These are phyloP conservation scores for Atopsyche davidsoni DNA, from an alignment of 1,140 invertebrate species.

Conservation along the genomic window DNA sequence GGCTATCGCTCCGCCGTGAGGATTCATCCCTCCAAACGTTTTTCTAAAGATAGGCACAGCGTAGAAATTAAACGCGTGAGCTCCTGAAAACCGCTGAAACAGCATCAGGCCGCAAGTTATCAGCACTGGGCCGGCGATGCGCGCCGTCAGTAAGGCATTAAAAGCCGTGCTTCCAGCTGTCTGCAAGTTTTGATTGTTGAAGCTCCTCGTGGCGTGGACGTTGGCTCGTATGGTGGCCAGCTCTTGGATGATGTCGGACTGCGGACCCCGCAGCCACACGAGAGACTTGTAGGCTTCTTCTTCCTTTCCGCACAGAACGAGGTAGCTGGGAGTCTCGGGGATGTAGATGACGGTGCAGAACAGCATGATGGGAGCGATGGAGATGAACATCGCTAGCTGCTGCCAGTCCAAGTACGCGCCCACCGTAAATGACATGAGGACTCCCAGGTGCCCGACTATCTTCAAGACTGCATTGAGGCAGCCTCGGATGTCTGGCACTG, in stretches of 20 bases:
- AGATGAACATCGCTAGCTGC: constrained; percentile 71
- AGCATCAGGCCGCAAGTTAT: constrained; percentile 83
- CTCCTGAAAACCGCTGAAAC: constrained; percentile 79
- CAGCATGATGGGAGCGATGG: constrained; percentile 58
- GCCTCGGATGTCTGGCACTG: constrained; percentile 78
- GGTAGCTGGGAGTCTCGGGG: constrained; percentile 66
- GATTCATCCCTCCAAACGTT: constrained; percentile 74
- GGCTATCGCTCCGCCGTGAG: constrained; percentile 77
- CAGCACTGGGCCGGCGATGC: constrained; percentile 59
- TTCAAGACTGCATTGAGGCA: constrained; percentile 82
- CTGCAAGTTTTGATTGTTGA: constrained; percentile 44
- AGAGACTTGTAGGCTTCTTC: constrained; percentile 67
- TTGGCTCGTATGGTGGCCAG: constrained; percentile 62
- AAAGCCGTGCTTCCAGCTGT: constrained; percentile 38
- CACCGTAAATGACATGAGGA: constrained; percentile 74
- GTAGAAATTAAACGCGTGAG: constrained; percentile 80
- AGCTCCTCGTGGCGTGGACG: constrained; percentile 51
- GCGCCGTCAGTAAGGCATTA: constrained; percentile 42
- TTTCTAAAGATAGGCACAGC: constrained; percentile 76
- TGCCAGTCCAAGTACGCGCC: constrained; percentile 81
- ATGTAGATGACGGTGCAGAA: constrained; percentile 55
- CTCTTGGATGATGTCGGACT: constrained; percentile 68
- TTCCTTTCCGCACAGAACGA: constrained; percentile 56
- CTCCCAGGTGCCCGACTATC: constrained; percentile 77
- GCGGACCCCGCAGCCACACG: constrained; percentile 69